Conservation (phyloP, 2,888 invertebrate species). For the Urechis unicinctus region DNA sequence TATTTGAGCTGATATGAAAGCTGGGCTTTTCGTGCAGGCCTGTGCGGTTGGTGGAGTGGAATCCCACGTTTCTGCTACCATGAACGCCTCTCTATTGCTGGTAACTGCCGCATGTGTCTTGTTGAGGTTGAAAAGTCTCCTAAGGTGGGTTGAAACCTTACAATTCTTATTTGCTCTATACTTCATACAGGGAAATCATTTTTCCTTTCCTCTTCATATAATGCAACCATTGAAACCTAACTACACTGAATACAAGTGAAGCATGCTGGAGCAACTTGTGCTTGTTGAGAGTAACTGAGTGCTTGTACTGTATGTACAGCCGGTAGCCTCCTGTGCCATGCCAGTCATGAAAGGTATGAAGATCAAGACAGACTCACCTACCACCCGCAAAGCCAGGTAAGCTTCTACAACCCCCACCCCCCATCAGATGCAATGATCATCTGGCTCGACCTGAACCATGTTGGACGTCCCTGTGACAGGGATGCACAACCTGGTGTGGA, state of each 20-base stretch:
- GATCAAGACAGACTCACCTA: conserved; percentile 92
- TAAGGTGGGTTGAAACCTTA: too few relatives aligned
- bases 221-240: too few relatives aligned
- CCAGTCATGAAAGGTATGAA: conserved; percentile 99
- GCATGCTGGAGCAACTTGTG: background rate
- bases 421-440: too few relatives aligned
- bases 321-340: conserved; percentile 99
- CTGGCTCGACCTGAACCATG: too few relatives aligned
- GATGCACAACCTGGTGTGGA: too few relatives aligned
- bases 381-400: conserved; percentile 71
- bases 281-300: background rate
- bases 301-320: conserved; percentile 52
- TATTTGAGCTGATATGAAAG: background rate
- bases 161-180: too few relatives aligned
- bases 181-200: too few relatives aligned
- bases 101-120: conserved; percentile 98
- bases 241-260: too few relatives aligned
- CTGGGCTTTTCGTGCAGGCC: conserved; percentile 66
- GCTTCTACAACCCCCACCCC: too few relatives aligned
- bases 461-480: too few relatives aligned
- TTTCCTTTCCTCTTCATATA: too few relatives aligned
- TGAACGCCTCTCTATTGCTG: conserved; percentile 94
- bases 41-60: conserved; percentile 89
- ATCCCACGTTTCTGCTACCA: conserved; percentile 99
- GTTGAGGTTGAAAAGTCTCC: conserved; percentile 98